Base-by-base conservation (phyloP, 2,888 invertebrate species). In the Steinernema carpocapsae region DNA sequence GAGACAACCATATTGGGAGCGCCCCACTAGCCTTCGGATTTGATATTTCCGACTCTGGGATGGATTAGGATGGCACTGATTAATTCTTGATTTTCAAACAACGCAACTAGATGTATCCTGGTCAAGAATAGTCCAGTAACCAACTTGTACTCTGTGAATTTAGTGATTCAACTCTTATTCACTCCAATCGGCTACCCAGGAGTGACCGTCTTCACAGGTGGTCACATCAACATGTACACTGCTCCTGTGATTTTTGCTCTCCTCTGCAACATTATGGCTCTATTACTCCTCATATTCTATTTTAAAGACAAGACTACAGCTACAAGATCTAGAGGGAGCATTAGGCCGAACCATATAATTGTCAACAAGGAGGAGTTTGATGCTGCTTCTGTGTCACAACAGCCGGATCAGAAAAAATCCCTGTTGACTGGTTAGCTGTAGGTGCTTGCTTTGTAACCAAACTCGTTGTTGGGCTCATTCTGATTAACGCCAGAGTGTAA, bases 221-320 rank as follows among this genome's bases (percentile, higher is more conserved):
- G 73, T 43, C 78, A 77, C 32, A n/a, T 77, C 7, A 77, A 80
- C 48, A 29, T 77, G 22, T 77, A 76, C 70, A 77, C 78, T 2
- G 79, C 77, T 3, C 80, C 78, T 22, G 70, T 52, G 22, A 74
- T 59, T 29, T 48, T 77, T 22, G 22, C 74, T 29, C n/a, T 77
- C 7, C 10, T 26, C 7, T 29, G 42, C 0, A 51, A 48, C 17
- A 46, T 77, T n/a, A 43, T 71, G 4, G 37, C 76, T 6, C 43
- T 76, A n/a, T 43, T 76, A 12, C 48, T 76, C 22, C 43, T 76
- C 26, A 17, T 17, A n/a, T n/a, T 6, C n/a, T 6, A n/a, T 4
- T 48, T 48, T 17, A 48, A 48, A 48, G 48, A 48, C n/a, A 48
- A 48, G n/a, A 48, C 48, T 3, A 48, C 48, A 17, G 48, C n/a